These are phyloP conservation scores for Chaenocephalus aceratus DNA, from an alignment of 2,113 vertebrate species.

Conservation along the genomic window DNA sequence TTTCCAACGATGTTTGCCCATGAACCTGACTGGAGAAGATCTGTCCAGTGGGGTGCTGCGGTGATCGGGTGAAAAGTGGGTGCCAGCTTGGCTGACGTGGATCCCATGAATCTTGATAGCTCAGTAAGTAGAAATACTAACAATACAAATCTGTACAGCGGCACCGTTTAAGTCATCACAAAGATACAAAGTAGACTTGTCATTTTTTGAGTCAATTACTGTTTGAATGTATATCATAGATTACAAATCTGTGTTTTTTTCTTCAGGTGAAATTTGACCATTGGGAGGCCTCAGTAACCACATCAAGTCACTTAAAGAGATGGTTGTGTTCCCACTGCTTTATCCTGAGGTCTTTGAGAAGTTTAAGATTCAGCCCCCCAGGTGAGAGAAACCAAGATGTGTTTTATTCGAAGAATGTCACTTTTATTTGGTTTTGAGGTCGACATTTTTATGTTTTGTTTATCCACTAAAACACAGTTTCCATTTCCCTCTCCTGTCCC, in stretches of 20 bases:
- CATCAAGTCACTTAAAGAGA: slow-evolving; percentile 98
- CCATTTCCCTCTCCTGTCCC: slow-evolving; percentile 1
- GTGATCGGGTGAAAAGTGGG: slow-evolving; percentile 97
- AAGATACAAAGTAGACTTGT: not conserved
- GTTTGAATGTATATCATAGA: not conserved
- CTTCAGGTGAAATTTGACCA: slow-evolving; percentile 94
- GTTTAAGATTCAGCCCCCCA: slow-evolving; percentile 98
- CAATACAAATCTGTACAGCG: not conserved
- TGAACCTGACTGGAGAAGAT: slow-evolving; percentile 96
- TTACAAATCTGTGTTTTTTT: slow-evolving; percentile 7
- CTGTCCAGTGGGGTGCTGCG: slow-evolving; percentile 94
- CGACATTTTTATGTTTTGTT: not conserved
- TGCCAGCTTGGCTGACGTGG: slow-evolving; percentile 96
- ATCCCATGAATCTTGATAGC: slow-evolving; percentile 97
- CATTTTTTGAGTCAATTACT: not conserved
- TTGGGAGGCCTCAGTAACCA: slow-evolving; percentile 95
- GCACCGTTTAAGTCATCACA: not conserved
- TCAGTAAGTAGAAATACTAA: slow-evolving; percentile 83
- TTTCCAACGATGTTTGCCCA: slow-evolving; percentile 90
- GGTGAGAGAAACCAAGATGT: slow-evolving; percentile 79
- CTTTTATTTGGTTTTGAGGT: not conserved
- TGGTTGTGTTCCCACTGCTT: slow-evolving; percentile 98
- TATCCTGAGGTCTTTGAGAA: slow-evolving; percentile 98
- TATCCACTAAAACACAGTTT: not conserved
- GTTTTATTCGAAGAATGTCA: not conserved